Conservation (phyloP, 2,113 vertebrate genomes). For the Scytalopus superciliaris region DNA sequence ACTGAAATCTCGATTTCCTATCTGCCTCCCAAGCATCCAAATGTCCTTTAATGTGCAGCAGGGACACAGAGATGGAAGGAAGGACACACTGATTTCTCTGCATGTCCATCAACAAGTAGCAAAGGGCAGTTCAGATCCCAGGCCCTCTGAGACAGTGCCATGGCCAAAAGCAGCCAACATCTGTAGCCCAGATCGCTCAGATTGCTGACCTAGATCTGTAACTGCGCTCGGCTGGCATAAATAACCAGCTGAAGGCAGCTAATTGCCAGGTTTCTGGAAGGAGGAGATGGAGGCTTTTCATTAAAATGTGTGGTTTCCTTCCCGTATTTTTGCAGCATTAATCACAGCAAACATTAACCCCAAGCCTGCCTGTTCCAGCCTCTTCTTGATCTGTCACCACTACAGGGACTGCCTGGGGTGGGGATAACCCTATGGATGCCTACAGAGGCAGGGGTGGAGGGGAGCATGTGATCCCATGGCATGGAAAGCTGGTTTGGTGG, state of each 20-base stretch:
- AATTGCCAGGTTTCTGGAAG: slow-evolving; percentile 47
- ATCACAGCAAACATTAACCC: not conserved
- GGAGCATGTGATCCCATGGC: not conserved
- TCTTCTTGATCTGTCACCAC: not conserved
- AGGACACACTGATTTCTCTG: not conserved
- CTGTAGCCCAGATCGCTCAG: not conserved
- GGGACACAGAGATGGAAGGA: not conserved
- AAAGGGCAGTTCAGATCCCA: not conserved
- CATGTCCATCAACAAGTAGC: not conserved
- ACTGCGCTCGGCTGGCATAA: not conserved
- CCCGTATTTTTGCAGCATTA: slow-evolving; percentile 27
- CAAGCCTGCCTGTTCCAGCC: not conserved
- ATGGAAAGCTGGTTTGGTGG: not conserved
- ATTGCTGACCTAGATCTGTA: slow-evolving; percentile 7
- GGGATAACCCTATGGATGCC: not conserved
- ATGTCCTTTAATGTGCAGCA: not conserved
- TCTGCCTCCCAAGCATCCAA: not conserved
- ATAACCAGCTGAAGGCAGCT: slow-evolving; percentile 46
- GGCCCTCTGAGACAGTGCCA: not conserved
- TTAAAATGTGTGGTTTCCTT: slow-evolving; percentile 45
- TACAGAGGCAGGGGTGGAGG: not conserved
- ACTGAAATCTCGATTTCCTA: not conserved
- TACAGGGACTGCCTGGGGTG: not conserved
- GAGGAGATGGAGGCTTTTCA: slow-evolving; percentile 36
- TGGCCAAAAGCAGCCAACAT: not conserved